phyloP scores from a whole-genome alignment of 2,113 vertebrate genomes.

The Nestor notabilis region DNA sequence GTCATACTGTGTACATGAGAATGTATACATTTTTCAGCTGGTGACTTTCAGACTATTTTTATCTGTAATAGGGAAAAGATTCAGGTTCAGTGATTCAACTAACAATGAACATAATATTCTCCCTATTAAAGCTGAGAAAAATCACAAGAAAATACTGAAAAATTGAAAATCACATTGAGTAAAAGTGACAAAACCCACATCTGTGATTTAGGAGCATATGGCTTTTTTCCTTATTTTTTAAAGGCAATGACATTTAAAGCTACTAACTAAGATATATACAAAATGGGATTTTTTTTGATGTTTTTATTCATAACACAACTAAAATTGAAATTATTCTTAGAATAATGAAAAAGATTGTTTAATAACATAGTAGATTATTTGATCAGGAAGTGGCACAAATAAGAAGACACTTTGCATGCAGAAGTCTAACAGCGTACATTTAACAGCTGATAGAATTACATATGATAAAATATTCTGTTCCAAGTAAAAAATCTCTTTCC shows the following conservation, averaged over 20 bases:
- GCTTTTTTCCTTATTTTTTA: background rate
- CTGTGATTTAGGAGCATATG: background rate
- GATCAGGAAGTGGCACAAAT: background rate
- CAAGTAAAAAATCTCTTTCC: background rate
- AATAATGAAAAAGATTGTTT: background rate
- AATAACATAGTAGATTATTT: background rate
- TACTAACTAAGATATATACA: background rate
- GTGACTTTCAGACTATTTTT: background rate
- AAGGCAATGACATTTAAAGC: background rate
- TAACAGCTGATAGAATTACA: background rate
- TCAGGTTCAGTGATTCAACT: background rate
- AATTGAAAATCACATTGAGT: background rate
- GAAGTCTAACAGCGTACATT: background rate
- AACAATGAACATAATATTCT: background rate
- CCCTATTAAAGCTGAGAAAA: constrained; percentile 1
- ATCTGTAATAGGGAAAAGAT: background rate
- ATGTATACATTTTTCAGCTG: background rate
- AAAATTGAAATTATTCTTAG: background rate
- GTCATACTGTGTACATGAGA: background rate
- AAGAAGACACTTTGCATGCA: background rate
- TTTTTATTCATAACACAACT: background rate
- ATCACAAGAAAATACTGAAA: constrained; percentile 13
- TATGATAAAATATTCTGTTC: background rate
- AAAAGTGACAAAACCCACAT: background rate
- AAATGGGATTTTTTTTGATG: background rate